Evolutionary conservation across 2,113 vertebrate species (phyloP).

Genomic region (Laticauda laticaudata): DNA sequence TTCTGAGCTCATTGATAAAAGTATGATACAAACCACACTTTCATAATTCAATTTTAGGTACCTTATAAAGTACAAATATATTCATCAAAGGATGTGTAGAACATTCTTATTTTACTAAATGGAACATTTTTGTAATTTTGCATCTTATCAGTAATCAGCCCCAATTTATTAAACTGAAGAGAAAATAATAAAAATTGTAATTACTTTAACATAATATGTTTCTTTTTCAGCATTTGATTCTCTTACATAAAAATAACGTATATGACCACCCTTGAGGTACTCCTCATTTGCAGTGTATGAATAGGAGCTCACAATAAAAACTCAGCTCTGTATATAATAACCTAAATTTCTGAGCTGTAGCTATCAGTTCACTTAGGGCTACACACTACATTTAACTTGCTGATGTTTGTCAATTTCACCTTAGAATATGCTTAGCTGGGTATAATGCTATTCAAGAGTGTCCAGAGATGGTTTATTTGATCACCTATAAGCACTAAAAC

Average conservation of each 20-base stretch:
- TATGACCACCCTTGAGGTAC: too few species aligned
- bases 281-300: background rate
- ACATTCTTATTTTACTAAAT: background rate
- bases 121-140: background rate
- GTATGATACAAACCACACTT: background rate
- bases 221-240: background rate
- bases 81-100: background rate
- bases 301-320: background rate
- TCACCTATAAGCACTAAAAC: background rate
- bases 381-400: background rate
- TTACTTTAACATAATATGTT: background rate
- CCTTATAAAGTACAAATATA: background rate
- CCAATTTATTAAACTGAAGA: background rate
- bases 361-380: background rate
- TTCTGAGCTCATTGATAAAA: background rate
- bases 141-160: background rate
- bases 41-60: background rate
- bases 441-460: background rate
- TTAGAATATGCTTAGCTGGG: background rate
- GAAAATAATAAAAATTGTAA: background rate
- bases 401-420: background rate
- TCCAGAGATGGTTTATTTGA: background rate
- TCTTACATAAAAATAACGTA: background rate
- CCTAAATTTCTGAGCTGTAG: background rate
- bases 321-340: background rate